Evolutionary conservation across 2,888 invertebrate species (phyloP).

Genomic region (Spodoptera exigua): DNA sequence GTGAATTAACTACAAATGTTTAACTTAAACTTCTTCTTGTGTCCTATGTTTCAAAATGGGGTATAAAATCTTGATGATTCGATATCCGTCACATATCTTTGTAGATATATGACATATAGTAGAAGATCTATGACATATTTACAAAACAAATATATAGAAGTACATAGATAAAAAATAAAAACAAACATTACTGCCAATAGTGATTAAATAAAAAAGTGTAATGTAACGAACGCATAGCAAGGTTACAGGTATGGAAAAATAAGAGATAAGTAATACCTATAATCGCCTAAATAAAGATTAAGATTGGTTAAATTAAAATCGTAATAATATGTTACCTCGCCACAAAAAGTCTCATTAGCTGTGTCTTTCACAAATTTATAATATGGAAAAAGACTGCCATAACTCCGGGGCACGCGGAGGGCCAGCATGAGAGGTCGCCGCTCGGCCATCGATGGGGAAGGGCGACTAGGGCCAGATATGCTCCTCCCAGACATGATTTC

Average conservation of each 20-base stretch:
- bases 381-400: slow-evolving; percentile 90
- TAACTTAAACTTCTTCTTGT: too few relatives aligned
- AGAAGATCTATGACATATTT: too few relatives aligned
- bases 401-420: slow-evolving; percentile 86
- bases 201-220: too few relatives aligned
- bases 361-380: slow-evolving; percentile 90
- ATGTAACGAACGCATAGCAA: slow-evolving; percentile 2
- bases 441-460: slow-evolving; percentile 74
- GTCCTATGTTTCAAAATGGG: too few relatives aligned
- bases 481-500: slow-evolving; percentile 69
- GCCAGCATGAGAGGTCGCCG: slow-evolving; percentile 80
- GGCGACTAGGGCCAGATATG: slow-evolving; percentile 69
- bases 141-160: too few relatives aligned
- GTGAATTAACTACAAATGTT: too few relatives aligned
- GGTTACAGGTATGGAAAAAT: slow-evolving; percentile 15
- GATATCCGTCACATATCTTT: too few relatives aligned
- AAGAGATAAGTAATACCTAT: slow-evolving; percentile 1
- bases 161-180: too few relatives aligned
- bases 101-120: too few relatives aligned
- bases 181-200: too few relatives aligned
- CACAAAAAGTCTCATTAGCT: slow-evolving; percentile 73
- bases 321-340: slow-evolving; percentile 70
- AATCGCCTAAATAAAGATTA: background rate
- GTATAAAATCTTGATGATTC: too few relatives aligned
- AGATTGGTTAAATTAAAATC: too few relatives aligned